These are phyloP conservation scores for Pyralis farinalis DNA, from an alignment of 2,888 invertebrate species.

Conservation along the genomic window DNA sequence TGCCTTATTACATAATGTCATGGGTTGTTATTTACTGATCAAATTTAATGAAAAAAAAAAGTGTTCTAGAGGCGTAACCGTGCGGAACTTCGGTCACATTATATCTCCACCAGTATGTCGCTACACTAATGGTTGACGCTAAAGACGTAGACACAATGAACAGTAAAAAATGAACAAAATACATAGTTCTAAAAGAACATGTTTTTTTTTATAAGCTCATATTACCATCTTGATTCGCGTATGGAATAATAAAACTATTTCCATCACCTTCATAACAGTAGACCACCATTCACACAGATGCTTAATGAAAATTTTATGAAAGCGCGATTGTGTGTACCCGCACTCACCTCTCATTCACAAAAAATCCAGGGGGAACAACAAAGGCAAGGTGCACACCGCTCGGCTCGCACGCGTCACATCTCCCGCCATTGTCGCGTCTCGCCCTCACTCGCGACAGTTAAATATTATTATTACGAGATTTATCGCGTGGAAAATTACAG, in stretches of 20 bases:
- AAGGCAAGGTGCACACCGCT: slow-evolving; percentile 61
- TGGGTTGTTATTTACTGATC: too few relatives aligned
- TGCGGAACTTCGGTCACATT: too few relatives aligned
- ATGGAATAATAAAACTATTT: background rate
- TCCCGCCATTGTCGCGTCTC: slow-evolving; percentile 34
- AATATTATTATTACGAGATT: slow-evolving; percentile 78
- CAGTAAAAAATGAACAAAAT: too few relatives aligned
- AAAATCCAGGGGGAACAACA: slow-evolving; percentile 27
- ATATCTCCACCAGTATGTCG: too few relatives aligned
- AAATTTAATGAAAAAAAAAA: too few relatives aligned
- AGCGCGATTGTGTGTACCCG: slow-evolving; percentile 15
- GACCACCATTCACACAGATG: slow-evolving; percentile 6
- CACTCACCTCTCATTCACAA: slow-evolving; percentile 14
- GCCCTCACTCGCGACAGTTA: slow-evolving; percentile 46
- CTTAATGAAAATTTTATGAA: slow-evolving; percentile 11
- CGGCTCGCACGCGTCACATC: slow-evolving; percentile 55
- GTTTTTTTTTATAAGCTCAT: too few relatives aligned
- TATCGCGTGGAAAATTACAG: slow-evolving; percentile 79
- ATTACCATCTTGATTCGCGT: too few relatives aligned
- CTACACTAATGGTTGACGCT: too few relatives aligned
- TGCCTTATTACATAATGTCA: too few relatives aligned
- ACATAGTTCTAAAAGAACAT: too few relatives aligned
- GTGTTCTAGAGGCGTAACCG: too few relatives aligned
- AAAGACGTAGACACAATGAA: too few relatives aligned
- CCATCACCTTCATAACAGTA: slow-evolving; percentile 3